phyloP scores from a whole-genome alignment of 2,888 invertebrate genomes.

The Calameuta pallipes region DNA sequence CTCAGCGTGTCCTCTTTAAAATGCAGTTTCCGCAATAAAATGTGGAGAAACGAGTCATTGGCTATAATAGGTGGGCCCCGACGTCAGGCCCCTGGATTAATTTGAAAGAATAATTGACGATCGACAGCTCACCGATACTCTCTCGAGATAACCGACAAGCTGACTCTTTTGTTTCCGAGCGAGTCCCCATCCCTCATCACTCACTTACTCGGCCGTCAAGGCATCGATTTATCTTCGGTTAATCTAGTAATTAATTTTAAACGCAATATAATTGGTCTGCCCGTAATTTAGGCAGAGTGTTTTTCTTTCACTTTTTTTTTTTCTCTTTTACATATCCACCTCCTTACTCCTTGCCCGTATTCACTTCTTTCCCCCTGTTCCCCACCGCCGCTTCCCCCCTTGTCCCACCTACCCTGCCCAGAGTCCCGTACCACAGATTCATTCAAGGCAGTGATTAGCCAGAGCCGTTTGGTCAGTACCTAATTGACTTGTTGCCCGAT shows the following conservation, averaged over 20 bases:
- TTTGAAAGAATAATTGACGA: constrained; percentile 44
- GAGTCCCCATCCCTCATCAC: constrained; percentile 33
- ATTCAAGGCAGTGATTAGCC: constrained; percentile 16
- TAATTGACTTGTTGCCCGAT: constrained; percentile 17
- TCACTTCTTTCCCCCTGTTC: neutral
- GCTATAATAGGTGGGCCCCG: constrained; percentile 5
- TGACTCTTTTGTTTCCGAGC: constrained; percentile 24
- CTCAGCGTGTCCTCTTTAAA: neutral
- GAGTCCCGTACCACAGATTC: neutral
- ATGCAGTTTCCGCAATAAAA: neutral
- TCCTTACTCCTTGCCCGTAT: neutral
- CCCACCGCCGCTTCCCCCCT: neutral
- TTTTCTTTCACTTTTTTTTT: neutral
- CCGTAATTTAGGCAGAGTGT: constrained; percentile 16
- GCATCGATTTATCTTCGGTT: constrained; percentile 50
- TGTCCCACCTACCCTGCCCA: neutral
- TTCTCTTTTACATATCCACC: neutral
- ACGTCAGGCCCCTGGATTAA: constrained; percentile 3
- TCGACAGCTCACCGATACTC: constrained; percentile 37
- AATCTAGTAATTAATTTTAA: constrained; percentile 64
- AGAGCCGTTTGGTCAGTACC: constrained; percentile 7
- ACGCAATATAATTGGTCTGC: constrained; percentile 61
- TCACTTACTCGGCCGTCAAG: constrained; percentile 29
- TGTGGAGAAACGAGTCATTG: neutral
- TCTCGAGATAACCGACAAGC: constrained; percentile 35